Evolutionary conservation across 1,140 invertebrate species (phyloP).

Genomic region (Drosophila eugracilis): DNA sequence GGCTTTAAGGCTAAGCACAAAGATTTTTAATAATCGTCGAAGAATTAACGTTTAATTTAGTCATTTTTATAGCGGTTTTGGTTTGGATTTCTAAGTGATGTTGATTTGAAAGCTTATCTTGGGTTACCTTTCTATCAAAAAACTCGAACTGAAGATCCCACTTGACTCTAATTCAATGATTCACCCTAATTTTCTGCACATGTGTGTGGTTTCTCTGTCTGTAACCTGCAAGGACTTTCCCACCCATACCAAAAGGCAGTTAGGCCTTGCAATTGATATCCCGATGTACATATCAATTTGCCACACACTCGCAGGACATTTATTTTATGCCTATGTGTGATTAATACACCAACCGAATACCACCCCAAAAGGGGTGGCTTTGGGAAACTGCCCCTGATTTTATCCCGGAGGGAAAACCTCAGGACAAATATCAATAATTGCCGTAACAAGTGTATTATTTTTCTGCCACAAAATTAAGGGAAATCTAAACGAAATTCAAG

Average conservation of each 20-base stretch:
- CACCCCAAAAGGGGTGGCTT: conserved; percentile 13
- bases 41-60: conserved; percentile 38
- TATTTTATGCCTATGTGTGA: conserved; percentile 79
- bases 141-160: neutral
- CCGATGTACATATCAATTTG: conserved; percentile 71
- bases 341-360: conserved; percentile 45
- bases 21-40: conserved; percentile 29
- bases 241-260: conserved; percentile 55
- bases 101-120: no score
- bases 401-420: conserved; percentile 38
- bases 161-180: conserved; percentile 8
- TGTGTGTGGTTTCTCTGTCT: conserved; percentile 13
- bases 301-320: conserved; percentile 69
- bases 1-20: neutral
- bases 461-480: conserved; percentile 38
- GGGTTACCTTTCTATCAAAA: neutral
- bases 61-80: conserved; percentile 20
- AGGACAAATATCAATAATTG: conserved; percentile 71
- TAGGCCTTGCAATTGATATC: conserved; percentile 66
- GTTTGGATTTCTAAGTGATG: no score
- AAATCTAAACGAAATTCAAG: conserved; percentile 54
- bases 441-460: conserved; percentile 67
- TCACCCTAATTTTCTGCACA: conserved; percentile 29
- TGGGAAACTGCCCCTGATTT: conserved; percentile 14
- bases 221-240: conserved; percentile 62